A percentile compares a stretch with the other conserved stretches of the same genome.
phyloP scores from a whole-genome alignment of 2,888 invertebrate species.

The Liopterus haemorrhoidalis region DNA sequence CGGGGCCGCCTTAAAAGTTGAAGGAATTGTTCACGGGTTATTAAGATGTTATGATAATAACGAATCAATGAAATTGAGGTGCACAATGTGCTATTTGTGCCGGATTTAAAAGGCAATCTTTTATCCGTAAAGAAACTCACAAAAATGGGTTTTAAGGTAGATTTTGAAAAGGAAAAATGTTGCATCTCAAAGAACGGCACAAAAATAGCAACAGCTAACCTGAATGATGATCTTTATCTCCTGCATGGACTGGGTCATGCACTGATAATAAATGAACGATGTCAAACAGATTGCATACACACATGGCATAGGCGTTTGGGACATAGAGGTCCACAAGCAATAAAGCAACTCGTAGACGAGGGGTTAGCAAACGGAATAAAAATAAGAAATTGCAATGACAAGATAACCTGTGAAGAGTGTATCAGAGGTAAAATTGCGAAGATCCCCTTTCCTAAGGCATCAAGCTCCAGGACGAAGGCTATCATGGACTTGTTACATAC shows the following conservation, averaged over 20 bases:
- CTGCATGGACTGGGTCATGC: too few relatives aligned
- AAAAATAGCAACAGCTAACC: background rate
- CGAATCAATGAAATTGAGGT: background rate
- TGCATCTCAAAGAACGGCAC: background rate
- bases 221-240: slow-evolving; percentile 3
- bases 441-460: slow-evolving; percentile 30
- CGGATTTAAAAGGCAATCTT: background rate
- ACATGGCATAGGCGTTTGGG: slow-evolving; percentile 3
- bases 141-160: background rate
- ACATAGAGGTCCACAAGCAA: slow-evolving; percentile 5
- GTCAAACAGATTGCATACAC: slow-evolving; percentile 6
- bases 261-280: background rate
- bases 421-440: slow-evolving; percentile 32
- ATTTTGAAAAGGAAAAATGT: slow-evolving; percentile 1
- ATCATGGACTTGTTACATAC: slow-evolving; percentile 33
- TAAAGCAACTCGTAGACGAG: slow-evolving; percentile 2
- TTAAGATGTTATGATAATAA: background rate
- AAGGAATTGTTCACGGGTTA: slow-evolving; percentile 3
- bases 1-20: background rate
- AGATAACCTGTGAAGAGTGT: slow-evolving; percentile 27
- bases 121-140: slow-evolving; percentile 5
- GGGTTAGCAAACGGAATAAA: slow-evolving; percentile 20
- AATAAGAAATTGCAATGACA: slow-evolving; percentile 22
- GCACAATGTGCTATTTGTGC: background rate
- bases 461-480: slow-evolving; percentile 5